A percentile compares a stretch with the other conserved stretches of the same genome.
These are phyloP conservation scores for Nansenia antarctica DNA, from an alignment of 2,113 vertebrate species.

Conservation along the genomic window DNA sequence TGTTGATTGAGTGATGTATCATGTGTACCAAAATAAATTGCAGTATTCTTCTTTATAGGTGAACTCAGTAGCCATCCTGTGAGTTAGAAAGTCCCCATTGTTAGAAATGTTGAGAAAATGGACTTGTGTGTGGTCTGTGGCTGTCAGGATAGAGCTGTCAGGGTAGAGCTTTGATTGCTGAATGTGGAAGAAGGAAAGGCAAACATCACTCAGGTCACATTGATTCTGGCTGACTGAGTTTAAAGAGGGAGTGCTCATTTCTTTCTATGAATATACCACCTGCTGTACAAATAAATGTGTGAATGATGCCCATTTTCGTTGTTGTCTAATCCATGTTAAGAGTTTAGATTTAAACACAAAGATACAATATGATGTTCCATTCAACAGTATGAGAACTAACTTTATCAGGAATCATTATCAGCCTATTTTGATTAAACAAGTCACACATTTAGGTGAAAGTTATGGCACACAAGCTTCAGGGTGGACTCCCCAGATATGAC, in stretches of 20 bases:
- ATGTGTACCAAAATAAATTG: slow-evolving; percentile 1
- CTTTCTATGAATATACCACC: too few species aligned
- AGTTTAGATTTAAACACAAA: too few species aligned
- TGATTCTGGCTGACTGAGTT: slow-evolving; percentile 60
- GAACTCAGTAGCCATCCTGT: slow-evolving; percentile 24
- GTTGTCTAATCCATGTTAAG: too few species aligned
- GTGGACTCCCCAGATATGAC: too few species aligned
- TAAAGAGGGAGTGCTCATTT: slow-evolving; percentile 52
- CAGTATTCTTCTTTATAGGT: background rate
- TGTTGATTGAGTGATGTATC: slow-evolving; percentile 20
- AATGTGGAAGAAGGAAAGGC: slow-evolving; percentile 41
- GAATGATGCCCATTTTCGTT: too few species aligned
- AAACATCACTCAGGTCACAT: slow-evolving; percentile 60
- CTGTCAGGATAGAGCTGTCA: slow-evolving; percentile 16
- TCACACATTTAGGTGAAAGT: too few species aligned
- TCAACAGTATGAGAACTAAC: too few species aligned
- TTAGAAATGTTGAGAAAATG: slow-evolving; percentile 17
- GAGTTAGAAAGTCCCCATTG: background rate
- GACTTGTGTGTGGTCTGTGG: slow-evolving; percentile 13
- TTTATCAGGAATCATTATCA: too few species aligned
- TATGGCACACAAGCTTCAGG: too few species aligned
- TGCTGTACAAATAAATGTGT: too few species aligned
- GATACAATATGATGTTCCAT: too few species aligned
- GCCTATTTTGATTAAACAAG: too few species aligned
- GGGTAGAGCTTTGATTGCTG: slow-evolving; percentile 31